Evolutionary conservation across 2,113 vertebrate species (phyloP).

Genomic region (zebrafish (Danio rerio)): GRCz12tu NC_133196.1:16078001-16078500

Average conservation of each 20-base stretch:
- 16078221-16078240: neutral
- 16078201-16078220: neutral
- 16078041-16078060: neutral
- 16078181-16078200: neutral
- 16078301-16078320: neutral
- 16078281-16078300: neutral
- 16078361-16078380: conserved; percentile 28
- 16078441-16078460: conserved; percentile 29
- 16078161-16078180: no score
- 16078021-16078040: neutral
- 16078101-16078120: neutral
- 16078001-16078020: no score
- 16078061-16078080: neutral
- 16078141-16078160: neutral
- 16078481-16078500: conserved; percentile 28
- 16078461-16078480: conserved; percentile 38
- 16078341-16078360: conserved; percentile 30
- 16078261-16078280: neutral
- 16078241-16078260: neutral
- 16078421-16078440: conserved; percentile 20
- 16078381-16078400: conserved; percentile 1
- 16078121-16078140: neutral
- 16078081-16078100: neutral
- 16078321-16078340: conserved; percentile 22
- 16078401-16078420: conserved; percentile 34